Evolutionary conservation across 2,797 vertebrate species (phyloP), one percentile per base, ranked within the genome.

Genomic region (Sciurus carolinensis): DNA sequence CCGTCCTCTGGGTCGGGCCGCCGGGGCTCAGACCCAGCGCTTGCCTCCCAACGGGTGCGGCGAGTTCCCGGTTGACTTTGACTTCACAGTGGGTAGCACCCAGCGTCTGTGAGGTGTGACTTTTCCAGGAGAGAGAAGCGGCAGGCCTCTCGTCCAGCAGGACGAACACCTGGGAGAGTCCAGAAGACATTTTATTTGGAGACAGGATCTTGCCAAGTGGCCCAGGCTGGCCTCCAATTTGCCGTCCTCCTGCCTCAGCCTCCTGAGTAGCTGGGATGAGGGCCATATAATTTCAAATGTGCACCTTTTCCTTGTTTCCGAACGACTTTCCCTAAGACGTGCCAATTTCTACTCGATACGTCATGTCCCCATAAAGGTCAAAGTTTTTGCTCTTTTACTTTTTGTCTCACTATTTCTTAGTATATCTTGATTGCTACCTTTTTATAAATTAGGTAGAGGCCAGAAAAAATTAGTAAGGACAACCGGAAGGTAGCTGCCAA

Each of bases 41-140:
- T 54, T 33, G 14, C 3, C 22, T 30, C 17, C n/a, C n/a, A 20
- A 7, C 3, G 12, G 47, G 20, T 1, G 2, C 4, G 3, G 39
- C 7, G 42, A 33, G 83, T 11, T 10, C 11, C 13, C n/a, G 8
- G 15, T 26, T 42, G 10, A 28, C 0, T 3, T 0, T 26, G 57
- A 84, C 3, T 11, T 64, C 54, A n/a, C 5, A 10, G 10, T 13
- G 18, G 4, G 12, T 0, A 0, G 18, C 1, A 24, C 28, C 4
- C 7, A 1, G 4, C 22, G 11, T 26, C 7, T 71, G 36, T 76
- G 71, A 76, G 2, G 0, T 71, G 66, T 66, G n/a, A 1, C 62
- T 12, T 47, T 88, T 36, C 67, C 12, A 47, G 66, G 1, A 73
- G 64, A 47, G 2, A 52, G 90, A 87, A 39, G 39, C 71, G 9